Conservation (phyloP, 2,797 vertebrate genomes). For the Aselliscus stoliczkanus region DNA sequence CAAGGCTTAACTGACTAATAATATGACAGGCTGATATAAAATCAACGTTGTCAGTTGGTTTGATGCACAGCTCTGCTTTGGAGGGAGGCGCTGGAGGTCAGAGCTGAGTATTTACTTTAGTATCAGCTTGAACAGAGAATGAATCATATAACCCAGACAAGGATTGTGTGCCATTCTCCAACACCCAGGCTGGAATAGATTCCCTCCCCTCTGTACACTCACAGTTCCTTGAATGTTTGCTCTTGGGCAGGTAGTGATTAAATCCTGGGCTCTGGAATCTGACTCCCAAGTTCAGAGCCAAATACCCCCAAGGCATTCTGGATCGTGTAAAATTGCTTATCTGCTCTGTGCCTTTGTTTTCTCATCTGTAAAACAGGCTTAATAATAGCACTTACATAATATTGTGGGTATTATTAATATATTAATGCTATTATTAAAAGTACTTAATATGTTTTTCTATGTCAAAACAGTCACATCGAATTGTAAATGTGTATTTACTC, state of each 20-base stretch:
- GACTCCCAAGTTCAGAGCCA: neutral
- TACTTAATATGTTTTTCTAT: neutral
- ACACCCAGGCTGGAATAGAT: neutral
- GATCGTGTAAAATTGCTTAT: neutral
- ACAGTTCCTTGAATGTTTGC: neutral
- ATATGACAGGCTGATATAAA: slow-evolving; percentile 65
- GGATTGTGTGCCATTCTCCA: neutral
- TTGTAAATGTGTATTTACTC: neutral
- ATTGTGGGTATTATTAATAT: neutral
- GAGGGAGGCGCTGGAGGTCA: neutral
- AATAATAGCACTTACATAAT: slow-evolving; percentile 40
- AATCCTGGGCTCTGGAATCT: neutral
- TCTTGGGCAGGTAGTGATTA: neutral
- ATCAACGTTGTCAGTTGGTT: slow-evolving; percentile 32
- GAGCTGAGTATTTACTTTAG: slow-evolving; percentile 22
- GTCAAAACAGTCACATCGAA: neutral
- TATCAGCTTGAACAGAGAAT: neutral
- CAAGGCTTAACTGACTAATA: slow-evolving; percentile 76
- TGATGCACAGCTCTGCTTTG: slow-evolving; percentile 42
- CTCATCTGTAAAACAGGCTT: slow-evolving; percentile 35
- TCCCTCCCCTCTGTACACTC: neutral
- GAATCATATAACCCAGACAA: neutral
- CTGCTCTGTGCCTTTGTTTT: neutral
- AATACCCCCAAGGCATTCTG: neutral
- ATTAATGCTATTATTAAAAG: neutral